Percentiles rank a stretch among this genome's conserved stretches.
phyloP scores from a whole-genome alignment of 2,113 vertebrate species.

The Halichoeres trimaculatus region DNA sequence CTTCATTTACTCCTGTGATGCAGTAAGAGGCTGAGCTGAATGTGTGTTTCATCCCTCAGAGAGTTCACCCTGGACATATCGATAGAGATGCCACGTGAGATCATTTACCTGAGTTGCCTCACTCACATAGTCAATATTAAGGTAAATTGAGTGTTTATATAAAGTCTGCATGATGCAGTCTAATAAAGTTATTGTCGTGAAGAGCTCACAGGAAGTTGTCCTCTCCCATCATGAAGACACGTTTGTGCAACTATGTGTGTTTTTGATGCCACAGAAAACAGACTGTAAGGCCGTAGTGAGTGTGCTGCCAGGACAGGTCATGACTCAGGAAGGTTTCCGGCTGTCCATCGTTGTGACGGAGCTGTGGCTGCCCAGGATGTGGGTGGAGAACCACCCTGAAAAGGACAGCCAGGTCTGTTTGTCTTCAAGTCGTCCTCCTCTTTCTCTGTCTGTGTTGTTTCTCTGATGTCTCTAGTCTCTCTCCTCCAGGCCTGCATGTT shows the following conservation, averaged over 20 bases:
- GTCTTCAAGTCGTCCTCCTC: not conserved
- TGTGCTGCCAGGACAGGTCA: slow-evolving; percentile 79
- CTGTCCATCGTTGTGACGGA: slow-evolving; percentile 82
- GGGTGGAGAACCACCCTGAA: slow-evolving; percentile 89
- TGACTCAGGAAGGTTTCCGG: slow-evolving; percentile 84
- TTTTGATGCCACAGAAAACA: slow-evolving; percentile 77
- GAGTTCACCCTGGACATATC: slow-evolving; percentile 85
- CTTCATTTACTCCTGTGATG: no score
- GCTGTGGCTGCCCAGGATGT: slow-evolving; percentile 88
- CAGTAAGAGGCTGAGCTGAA: no score
- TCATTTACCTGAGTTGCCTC: slow-evolving; percentile 76
- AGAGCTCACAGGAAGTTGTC: no score
- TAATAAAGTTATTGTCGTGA: no score
- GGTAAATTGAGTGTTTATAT: slow-evolving; percentile 60
- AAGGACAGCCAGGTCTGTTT: slow-evolving; percentile 86
- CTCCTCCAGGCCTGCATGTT: slow-evolving; percentile 89
- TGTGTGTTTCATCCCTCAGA: slow-evolving; percentile 41
- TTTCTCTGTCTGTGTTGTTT: not conserved
- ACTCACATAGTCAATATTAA: slow-evolving; percentile 86
- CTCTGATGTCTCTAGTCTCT: not conserved
- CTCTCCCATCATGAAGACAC: not conserved
- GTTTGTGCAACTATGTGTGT: not conserved
- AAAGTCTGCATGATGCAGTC: no score
- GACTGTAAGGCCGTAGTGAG: slow-evolving; percentile 87
- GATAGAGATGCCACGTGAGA: slow-evolving; percentile 86